These are phyloP conservation scores for Stylophora pistillata DNA, from an alignment of 64 coral and sea anemone species.

Conservation along the genomic window DNA sequence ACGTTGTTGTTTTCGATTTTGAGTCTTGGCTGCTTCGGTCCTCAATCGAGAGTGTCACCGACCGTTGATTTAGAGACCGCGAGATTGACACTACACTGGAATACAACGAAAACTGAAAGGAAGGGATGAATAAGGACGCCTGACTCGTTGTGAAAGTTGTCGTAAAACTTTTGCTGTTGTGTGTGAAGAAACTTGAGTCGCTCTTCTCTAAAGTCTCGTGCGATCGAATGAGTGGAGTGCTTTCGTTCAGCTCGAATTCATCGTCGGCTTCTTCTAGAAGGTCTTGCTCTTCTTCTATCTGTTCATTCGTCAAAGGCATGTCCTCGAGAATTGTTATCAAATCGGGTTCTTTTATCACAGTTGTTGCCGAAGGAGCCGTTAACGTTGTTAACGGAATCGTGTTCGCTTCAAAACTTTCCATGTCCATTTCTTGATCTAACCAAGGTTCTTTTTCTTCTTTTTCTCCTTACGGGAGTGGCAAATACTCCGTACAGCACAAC, in stretches of 20 bases:
- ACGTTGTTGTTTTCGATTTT: slow-evolving; percentile 9
- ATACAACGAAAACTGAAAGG: slow-evolving; percentile 79
- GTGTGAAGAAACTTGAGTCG: slow-evolving; percentile 24
- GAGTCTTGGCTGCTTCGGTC: neutral
- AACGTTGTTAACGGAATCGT: neutral
- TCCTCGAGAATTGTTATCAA: slow-evolving; percentile 61
- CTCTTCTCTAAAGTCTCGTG: slow-evolving; percentile 32
- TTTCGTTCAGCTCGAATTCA: slow-evolving; percentile 28
- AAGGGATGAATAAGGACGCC: slow-evolving; percentile 78
- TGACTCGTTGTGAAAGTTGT: slow-evolving; percentile 77
- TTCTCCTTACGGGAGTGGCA: neutral
- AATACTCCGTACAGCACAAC: neutral
- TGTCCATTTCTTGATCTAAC: slow-evolving; percentile 5
- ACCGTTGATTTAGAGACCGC: slow-evolving; percentile 27
- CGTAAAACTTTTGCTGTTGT: slow-evolving; percentile 44
- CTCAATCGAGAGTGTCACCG: slow-evolving; percentile 15
- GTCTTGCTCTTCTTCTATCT: slow-evolving; percentile 65
- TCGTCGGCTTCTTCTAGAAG: slow-evolving; percentile 25
- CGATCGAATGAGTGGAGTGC: slow-evolving; percentile 52
- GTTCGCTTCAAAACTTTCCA: slow-evolving; percentile 11
- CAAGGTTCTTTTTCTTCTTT: neutral
- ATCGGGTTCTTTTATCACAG: slow-evolving; percentile 61
- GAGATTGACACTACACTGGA: slow-evolving; percentile 48
- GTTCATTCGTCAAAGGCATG: slow-evolving; percentile 60
- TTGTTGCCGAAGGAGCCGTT: neutral